Evolutionary conservation across 2,113 vertebrate species (phyloP), one percentile per base, ranked within the genome.

Genomic region (Forbesichthys papilliferus): DNA sequence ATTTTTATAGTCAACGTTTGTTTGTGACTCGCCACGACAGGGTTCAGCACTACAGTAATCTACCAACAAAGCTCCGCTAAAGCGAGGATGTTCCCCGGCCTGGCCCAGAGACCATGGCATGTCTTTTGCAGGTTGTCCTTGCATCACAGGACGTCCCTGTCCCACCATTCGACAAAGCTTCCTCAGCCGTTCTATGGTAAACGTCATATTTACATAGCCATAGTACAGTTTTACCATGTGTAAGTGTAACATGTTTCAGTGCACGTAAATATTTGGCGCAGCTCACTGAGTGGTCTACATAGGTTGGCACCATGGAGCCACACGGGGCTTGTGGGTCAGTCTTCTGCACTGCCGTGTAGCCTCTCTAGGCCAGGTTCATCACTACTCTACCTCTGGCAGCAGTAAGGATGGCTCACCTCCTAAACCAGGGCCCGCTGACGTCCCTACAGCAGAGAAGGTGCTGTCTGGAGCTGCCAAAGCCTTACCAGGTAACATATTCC

Each of bases 241-340:
- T 2, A 4, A 11, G 13, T 52, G 49, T 52, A 11, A 11, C 13
- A 3, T 52, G 11, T 52, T 10, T 52, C 3, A 4, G 49, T 52
- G 49, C 13, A 52, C 49, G 3, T 52, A 52, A 4, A 52, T 2
- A 52, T 11, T 52, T 52, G 11, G 9, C 1, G 0, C 11, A 52
- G 11, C 13, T 52, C 5, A 52, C 13, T 52, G 13, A 12, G 11
- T 66, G n/a, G 16, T 9, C 71, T 52, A 69, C 75, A 92, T 83
- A 98, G 97, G 93, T 72, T 95, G 93, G 94, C 91, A 92, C 75
- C 87, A 75, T 73, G 82, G 89, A 74, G 61, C 89, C 77, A 87
- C 79, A 66, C 92, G 88, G 53, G 93, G 69, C 64, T 67, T 93
- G 49, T 92, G 91, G 83, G 90, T 82, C 9, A 51, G 89, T 69